Percentiles rank a stretch among this genome's conserved stretches.
Conservation (phyloP, 2,888 invertebrate species). For the Schrankia costaestrigalis region DNA sequence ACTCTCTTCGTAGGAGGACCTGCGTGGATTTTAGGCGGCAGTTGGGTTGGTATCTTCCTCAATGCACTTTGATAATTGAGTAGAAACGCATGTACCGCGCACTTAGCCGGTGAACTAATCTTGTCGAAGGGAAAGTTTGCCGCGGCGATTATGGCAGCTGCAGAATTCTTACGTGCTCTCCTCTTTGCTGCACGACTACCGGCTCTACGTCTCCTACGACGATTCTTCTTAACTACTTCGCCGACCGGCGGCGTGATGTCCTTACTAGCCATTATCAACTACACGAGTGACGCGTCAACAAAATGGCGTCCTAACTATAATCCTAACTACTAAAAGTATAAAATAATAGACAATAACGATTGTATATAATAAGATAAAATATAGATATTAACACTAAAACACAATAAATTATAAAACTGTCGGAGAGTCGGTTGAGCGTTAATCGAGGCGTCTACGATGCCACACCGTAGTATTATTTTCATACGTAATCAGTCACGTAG, state of each 20-base stretch:
- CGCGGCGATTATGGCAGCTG: constrained; percentile 19
- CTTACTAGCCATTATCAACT: constrained; percentile 54
- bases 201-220: constrained; percentile 52
- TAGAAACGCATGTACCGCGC: constrained; percentile 68
- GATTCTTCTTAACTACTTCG: constrained; percentile 48
- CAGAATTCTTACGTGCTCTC: constrained; percentile 46
- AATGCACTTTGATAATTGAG: constrained; percentile 65
- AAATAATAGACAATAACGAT: constrained; percentile 37
- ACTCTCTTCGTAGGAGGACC: constrained; percentile 69
- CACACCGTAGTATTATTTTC: constrained; percentile 11
- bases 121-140: constrained; percentile 24
- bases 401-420: constrained; percentile 37
- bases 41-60: constrained; percentile 59
- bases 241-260: constrained; percentile 36
- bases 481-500: constrained; percentile 8
- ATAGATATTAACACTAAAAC: constrained; percentile 33
- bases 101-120: constrained; percentile 51
- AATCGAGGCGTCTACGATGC: constrained; percentile 16
- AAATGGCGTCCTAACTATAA: constrained; percentile 54
- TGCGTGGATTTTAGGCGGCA: constrained; percentile 64
- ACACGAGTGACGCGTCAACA: constrained; percentile 40
- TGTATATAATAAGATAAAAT: constrained; percentile 27
- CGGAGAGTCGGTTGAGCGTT: constrained; percentile 42
- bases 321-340: constrained; percentile 38
- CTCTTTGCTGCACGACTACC: constrained; percentile 51